Percentiles rank a stretch among this genome's conserved stretches.
Evolutionary conservation across 2,888 invertebrate species (phyloP).

Genomic region (Taphrorychus bicolor): DNA sequence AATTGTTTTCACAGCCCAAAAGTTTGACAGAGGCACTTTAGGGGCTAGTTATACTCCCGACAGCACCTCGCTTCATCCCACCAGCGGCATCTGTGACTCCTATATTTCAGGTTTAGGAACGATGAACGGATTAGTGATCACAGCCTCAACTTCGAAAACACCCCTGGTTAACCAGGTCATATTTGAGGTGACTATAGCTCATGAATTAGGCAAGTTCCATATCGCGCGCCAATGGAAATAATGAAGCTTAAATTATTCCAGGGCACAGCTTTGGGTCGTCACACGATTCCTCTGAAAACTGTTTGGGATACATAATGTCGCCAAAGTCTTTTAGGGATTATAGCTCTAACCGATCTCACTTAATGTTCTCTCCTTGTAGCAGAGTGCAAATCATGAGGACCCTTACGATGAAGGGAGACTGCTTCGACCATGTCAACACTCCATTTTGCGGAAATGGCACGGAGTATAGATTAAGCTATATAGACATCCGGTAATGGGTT

Average conservation of each 20-base stretch:
- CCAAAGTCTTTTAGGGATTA: slow-evolving; percentile 58
- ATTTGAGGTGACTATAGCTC: slow-evolving; percentile 52
- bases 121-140: slow-evolving; percentile 30
- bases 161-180: slow-evolving; percentile 60
- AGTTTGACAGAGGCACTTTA: slow-evolving; percentile 59
- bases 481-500: background rate
- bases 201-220: slow-evolving; percentile 49
- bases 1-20: slow-evolving; percentile 63
- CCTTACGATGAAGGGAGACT: slow-evolving; percentile 62
- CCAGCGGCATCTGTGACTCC: slow-evolving; percentile 64
- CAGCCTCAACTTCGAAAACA: slow-evolving; percentile 6
- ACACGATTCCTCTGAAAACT: slow-evolving; percentile 57
- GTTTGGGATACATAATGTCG: slow-evolving; percentile 61
- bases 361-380: slow-evolving; percentile 57
- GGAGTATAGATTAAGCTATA: background rate
- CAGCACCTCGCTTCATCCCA: slow-evolving; percentile 43
- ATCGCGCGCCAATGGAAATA: too few species aligned
- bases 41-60: slow-evolving; percentile 60
- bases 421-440: slow-evolving; percentile 58
- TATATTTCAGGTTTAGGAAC: slow-evolving; percentile 44
- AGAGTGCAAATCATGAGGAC: slow-evolving; percentile 61
- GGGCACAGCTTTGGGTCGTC: slow-evolving; percentile 66
- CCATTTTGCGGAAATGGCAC: slow-evolving; percentile 66
- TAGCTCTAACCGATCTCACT: slow-evolving; percentile 34
- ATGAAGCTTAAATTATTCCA: slow-evolving; percentile 6